Conservation (phyloP, 2,113 vertebrate species). For the Heterotilapia buettikoferi region DNA sequence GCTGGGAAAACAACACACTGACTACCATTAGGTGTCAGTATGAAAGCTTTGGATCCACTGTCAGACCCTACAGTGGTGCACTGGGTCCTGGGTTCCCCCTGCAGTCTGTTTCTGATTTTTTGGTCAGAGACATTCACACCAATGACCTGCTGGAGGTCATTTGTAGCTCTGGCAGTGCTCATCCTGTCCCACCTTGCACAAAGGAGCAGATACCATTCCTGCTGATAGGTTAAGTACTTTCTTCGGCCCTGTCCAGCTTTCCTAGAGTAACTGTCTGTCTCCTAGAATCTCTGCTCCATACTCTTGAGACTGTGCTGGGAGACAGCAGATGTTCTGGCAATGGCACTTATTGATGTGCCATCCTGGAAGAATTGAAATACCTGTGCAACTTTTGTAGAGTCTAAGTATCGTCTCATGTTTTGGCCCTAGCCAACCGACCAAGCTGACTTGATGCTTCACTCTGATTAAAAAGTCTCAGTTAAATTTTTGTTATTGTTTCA, state of each 20-base stretch:
- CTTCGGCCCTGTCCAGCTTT: not conserved
- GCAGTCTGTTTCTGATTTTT: not conserved
- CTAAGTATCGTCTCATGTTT: not conserved
- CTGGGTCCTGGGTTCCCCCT: not conserved
- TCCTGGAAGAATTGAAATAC: not conserved
- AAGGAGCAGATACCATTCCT: not conserved
- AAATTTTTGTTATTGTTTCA: not conserved
- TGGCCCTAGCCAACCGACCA: not conserved
- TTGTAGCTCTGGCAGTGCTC: not conserved
- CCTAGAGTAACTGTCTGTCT: not conserved
- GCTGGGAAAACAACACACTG: not conserved
- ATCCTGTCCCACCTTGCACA: not conserved
- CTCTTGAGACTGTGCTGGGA: not conserved
- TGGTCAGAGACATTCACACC: not conserved
- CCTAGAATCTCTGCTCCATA: not conserved
- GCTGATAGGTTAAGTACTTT: not conserved
- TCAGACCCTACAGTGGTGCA: not conserved
- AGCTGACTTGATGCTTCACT: rapidly evolving
- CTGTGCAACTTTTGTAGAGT: not conserved
- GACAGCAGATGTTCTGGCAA: not conserved
- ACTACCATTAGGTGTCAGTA: not conserved
- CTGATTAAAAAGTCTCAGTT: not conserved
- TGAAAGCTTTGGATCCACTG: not conserved
- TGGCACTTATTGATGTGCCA: not conserved
- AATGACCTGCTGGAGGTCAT: not conserved